Base-by-base conservation (phyloP, 37 sponge, comb jelly and placozoan genomes). In the Crambe crambe region DNA sequence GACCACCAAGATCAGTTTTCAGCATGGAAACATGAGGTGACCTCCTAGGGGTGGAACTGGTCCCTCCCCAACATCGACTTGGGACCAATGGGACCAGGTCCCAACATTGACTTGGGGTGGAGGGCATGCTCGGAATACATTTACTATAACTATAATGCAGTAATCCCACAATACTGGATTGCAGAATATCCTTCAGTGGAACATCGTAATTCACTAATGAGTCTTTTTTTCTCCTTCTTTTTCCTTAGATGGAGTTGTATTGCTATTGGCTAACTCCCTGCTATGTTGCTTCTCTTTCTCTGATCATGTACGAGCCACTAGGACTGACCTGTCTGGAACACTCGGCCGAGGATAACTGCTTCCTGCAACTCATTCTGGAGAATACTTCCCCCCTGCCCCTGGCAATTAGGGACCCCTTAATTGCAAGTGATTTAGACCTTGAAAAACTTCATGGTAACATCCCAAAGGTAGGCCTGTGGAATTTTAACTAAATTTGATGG, bases 191-290 rank as follows among this genome's bases (percentile, higher is more conserved):
- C n/a, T n/a, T n/a, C n/a, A n/a, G n/a, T n/a, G n/a, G n/a, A n/a
- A n/a, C n/a, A n/a, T n/a, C n/a, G n/a, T n/a, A n/a, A n/a, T n/a
- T n/a, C n/a, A n/a, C n/a, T n/a, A n/a, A n/a, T n/a, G n/a, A n/a
- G n/a, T n/a, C n/a, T n/a, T 40, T 32, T 41, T 3, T 70, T 5
- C 63, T 23, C 29, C 63, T 61, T 27, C 5, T 61, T 29, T 61
- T 61, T 20, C 12, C 10, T 47, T 64, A 82, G 83, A 26, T 74
- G 27, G 25, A 22, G 67, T 54, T 65, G 32, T 82, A 64, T 40
- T 84, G 84, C 56, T 56, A 84, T 6, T 84, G 84, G 84, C 51
- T 84, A 77, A 56, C 70, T 57, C 84, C 84, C 5, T 8, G 20
- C 2, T 76, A 84, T 36, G 62, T 76, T 38, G 84, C 84, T 58